Evolutionary conservation across 2,113 vertebrate species (phyloP).

Genomic region (Colistium nudipinnis): DNA sequence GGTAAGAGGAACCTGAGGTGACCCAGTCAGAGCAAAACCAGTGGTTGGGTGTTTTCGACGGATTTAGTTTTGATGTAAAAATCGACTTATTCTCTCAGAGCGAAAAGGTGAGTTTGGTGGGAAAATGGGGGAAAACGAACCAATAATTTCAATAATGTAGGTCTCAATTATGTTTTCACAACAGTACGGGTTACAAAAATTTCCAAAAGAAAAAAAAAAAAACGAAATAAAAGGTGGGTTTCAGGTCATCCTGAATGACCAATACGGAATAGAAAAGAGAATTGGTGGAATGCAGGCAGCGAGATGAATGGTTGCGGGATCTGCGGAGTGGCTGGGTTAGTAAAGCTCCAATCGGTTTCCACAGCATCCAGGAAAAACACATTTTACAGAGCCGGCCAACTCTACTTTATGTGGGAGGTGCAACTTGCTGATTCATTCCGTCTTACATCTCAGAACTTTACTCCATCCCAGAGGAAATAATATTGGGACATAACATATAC

Average conservation of each 20-base stretch:
- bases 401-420: constrained; percentile 2
- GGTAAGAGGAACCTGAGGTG: constrained; percentile 10
- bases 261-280: constrained; percentile 24
- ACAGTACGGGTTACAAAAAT: too few species aligned
- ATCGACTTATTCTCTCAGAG: too few species aligned
- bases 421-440: constrained; percentile 8
- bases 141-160: too few species aligned
- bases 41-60: too few species aligned
- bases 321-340: constrained; percentile 38
- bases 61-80: too few species aligned
- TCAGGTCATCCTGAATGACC: constrained; percentile 35
- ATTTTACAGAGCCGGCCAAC: constrained; percentile 41
- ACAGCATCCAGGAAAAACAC: constrained; percentile 48
- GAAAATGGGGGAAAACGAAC: too few species aligned
- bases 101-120: too few species aligned
- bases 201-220: too few species aligned
- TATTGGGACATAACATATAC: constrained; percentile 14
- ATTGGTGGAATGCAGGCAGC: constrained; percentile 31
- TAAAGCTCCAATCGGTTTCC: constrained; percentile 54
- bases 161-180: too few species aligned
- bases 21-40: too few species aligned
- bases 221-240: too few species aligned
- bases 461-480: constrained; percentile 10
- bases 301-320: constrained; percentile 29
- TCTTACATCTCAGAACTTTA: neutral